These are phyloP conservation scores for Synanthedon myopaeformis DNA, from an alignment of 2,888 invertebrate genomes.

Conservation along the genomic window DNA sequence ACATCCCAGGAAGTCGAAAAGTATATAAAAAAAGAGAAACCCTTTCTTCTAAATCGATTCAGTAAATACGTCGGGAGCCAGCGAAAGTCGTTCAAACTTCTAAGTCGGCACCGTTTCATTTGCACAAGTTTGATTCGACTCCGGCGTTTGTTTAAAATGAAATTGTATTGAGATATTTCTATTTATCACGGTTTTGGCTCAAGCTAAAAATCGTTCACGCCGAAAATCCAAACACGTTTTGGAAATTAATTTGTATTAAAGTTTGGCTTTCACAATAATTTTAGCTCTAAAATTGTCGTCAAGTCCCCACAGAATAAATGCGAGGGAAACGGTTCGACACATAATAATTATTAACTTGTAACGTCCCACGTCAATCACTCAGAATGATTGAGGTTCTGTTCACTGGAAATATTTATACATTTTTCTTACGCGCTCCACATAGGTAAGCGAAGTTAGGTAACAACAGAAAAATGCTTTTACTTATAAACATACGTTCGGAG, in stretches of 20 bases:
- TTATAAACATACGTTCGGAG: conserved; percentile 10
- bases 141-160: not conserved
- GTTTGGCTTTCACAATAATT: too few species aligned
- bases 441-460: conserved; percentile 3
- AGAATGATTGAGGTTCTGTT: conserved; percentile 9
- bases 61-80: conserved; percentile 8
- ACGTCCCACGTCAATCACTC: conserved; percentile 6
- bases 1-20: conserved; percentile 2
- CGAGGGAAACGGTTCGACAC: not conserved
- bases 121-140: conserved; percentile 12
- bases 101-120: conserved; percentile 12
- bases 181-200: not conserved
- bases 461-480: conserved; percentile 21
- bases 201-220: too few species aligned
- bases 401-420: conserved; percentile 13
- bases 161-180: not conserved
- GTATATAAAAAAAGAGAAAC: conserved; percentile 4
- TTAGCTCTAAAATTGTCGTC: too few species aligned
- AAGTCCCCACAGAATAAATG: too few species aligned
- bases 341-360: not conserved
- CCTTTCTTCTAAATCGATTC: conserved; percentile 6
- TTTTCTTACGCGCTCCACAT: conserved; percentile 8
- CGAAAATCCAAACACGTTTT: too few species aligned
- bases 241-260: too few species aligned
- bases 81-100: conserved; percentile 12